Conservation (phyloP, 1,140 invertebrate genomes). For the Drosophila melanica region DNA sequence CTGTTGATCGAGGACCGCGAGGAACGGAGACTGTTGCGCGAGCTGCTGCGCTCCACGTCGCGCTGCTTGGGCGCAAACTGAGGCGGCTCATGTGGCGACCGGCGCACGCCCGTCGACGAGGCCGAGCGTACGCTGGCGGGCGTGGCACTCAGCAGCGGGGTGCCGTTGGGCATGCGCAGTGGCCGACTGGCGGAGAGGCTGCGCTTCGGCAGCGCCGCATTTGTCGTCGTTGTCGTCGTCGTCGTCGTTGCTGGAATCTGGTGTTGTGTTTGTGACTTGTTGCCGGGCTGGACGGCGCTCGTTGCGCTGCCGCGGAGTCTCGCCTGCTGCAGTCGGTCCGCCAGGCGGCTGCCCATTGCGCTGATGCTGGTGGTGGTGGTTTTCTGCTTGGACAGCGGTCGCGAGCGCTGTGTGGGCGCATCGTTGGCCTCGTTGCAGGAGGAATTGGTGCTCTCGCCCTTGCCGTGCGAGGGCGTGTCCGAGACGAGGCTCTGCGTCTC, state of each 20-base stretch:
- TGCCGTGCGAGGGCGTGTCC: slow-evolving; percentile 91
- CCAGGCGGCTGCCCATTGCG: slow-evolving; percentile 68
- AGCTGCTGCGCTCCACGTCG: slow-evolving; percentile 87
- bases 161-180: slow-evolving; percentile 71
- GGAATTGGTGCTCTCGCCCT: slow-evolving; percentile 85
- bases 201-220: slow-evolving; percentile 40
- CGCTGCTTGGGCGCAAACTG: slow-evolving; percentile 47
- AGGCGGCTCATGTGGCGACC: slow-evolving; percentile 75
- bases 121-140: slow-evolving; percentile 34
- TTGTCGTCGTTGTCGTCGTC: slow-evolving; percentile 14
- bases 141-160: slow-evolving; percentile 42
- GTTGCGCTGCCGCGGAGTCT: slow-evolving; percentile 50
- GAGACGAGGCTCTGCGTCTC: slow-evolving; percentile 94
- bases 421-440: slow-evolving; percentile 86
- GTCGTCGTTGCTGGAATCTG: slow-evolving; percentile 40
- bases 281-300: slow-evolving; percentile 9
- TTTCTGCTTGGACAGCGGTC: slow-evolving; percentile 61
- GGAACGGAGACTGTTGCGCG: slow-evolving; percentile 90
- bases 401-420: slow-evolving; percentile 47
- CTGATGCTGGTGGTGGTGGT: slow-evolving; percentile 64
- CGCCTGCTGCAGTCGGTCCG: slow-evolving; percentile 71
- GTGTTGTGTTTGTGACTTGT: slow-evolving; percentile 50
- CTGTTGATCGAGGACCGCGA: slow-evolving; percentile 93
- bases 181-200: slow-evolving; percentile 64
- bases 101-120: slow-evolving; percentile 59